Base-by-base conservation (phyloP, 2,888 invertebrate genomes). In the Rotaria sp. region DNA sequence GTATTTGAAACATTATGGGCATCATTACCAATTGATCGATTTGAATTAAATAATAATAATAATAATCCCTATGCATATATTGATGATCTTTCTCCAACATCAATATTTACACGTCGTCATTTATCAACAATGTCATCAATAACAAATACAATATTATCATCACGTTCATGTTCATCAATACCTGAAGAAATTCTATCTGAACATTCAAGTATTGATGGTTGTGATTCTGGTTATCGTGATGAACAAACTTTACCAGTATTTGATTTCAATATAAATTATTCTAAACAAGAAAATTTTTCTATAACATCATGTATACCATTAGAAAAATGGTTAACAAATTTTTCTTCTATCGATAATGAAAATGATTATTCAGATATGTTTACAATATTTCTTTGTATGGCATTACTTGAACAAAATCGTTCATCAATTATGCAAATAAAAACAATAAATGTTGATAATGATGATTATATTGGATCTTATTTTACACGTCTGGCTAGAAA, bases 1-100 rank as follows among this genome's bases (percentile, higher is more conserved):
- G 96, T 97, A 96, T 92, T 97, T 85, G 97, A 97, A 92, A 96
- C 97, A 0, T 93, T 96, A 87, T 98, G 97, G 97, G 96, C 96
- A 86, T 96, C 96, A 0, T 92, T 97, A 38, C 96, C 96, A 0
- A 94, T 95, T 5, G 88, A 89, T 74, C 91, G 91, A 15, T 80
- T 80, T 45, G 80, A 80, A 45, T n/a, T n/a, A n/a, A n/a, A n/a
- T n/a, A n/a, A n/a, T n/a, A n/a, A 30, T 2, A 41, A 38, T 41
- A 75, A 75, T 41, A 75, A 21, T 75, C 11, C 59, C 0, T 41
- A n/a, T n/a, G 11, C 45, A n/a, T 26, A 41, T 80, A 15, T 45
- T 4, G 45, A 80, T 80, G 80, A 80, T n/a, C 11, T 80, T 7
- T 80, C 45, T 80, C 45, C 45, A 45, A 21, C 35, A 80, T 45